Percentiles rank a stretch among this genome's conserved stretches.
phyloP scores from a whole-genome alignment of 2,113 vertebrate species.

The Theristicus caerulescens region DNA sequence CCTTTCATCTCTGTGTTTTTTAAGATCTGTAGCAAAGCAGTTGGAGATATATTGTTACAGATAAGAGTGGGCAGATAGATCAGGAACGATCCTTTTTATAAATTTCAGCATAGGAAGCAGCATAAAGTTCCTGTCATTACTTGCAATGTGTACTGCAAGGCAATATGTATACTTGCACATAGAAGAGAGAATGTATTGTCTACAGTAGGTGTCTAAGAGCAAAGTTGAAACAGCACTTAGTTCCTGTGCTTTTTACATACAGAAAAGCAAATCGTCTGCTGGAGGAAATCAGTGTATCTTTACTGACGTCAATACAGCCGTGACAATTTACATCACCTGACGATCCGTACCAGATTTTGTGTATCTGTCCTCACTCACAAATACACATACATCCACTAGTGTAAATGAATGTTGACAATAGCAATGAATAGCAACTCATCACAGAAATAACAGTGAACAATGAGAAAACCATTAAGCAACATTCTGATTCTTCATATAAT shows the following conservation, averaged over 20 bases:
- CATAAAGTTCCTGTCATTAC: neutral
- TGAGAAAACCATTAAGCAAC: neutral
- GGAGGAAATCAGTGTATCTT: neutral
- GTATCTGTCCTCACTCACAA: neutral
- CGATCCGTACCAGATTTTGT: slow-evolving; percentile 2
- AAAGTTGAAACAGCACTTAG: neutral
- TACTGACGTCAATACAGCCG: slow-evolving; percentile 11
- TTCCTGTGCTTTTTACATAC: neutral
- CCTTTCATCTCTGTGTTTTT: slow-evolving; percentile 6
- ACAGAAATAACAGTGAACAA: neutral
- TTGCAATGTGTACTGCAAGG: neutral
- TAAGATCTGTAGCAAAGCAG: slow-evolving; percentile 5
- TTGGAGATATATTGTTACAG: slow-evolving; percentile 1
- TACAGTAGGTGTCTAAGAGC: neutral
- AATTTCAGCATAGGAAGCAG: neutral
- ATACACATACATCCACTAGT: neutral
- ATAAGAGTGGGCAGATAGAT: neutral
- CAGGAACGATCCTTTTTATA: neutral
- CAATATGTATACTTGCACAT: neutral
- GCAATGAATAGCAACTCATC: neutral
- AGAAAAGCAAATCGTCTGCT: slow-evolving; percentile 1
- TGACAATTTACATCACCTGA: slow-evolving; percentile 31
- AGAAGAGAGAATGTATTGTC: neutral
- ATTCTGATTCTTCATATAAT: neutral
- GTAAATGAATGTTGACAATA: neutral